Base-by-base conservation (phyloP, 2,888 invertebrate species). In the Opisthograptis luteolata region DNA sequence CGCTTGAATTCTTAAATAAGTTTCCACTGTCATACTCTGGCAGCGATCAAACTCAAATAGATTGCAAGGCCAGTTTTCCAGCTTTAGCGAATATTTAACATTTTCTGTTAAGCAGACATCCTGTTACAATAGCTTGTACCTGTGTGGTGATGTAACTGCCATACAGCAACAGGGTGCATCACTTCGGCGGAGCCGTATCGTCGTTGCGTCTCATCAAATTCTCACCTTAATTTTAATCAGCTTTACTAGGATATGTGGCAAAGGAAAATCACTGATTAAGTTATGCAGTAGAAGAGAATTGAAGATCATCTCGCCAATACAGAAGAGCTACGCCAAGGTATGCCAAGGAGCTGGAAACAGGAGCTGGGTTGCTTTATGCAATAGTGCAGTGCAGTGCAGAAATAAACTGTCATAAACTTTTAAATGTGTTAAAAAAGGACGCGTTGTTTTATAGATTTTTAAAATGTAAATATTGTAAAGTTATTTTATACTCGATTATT, bases 61-160 rank as follows among this genome's bases (percentile, higher is more conserved):
- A 98, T 94, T 98, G 98, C 94, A 98, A 98, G 93, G 93, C 93
- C 83, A 95, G 95, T 89, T 92, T 92, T 81, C 84, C 91, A 70
- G 87, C 87, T 76, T 77, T 93, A 73, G 81, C 89, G 59, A 92
- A 81, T 87, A 90, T 93, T 73, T 92, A 90, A 90, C 87, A 88
- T 85, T 80, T 81, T 81, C 73, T 86, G 65, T 77, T 80, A 68
- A 76, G 82, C 79, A 77, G 77, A 69, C 76, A 65, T 79, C 79
- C 75, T 76, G 75, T 78, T 74, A 67, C 79, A 69, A 76, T 84
- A 72, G 68, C 76, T 62, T 80, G 68, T 72, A 76, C 73, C 71
- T 88, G 89, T 77, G 87, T 80, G 77, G 78, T 88, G 60, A 88
- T 87, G 84, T 89, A 81, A 86, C 54, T 50, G 55, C 73, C 68